Evolutionary conservation across 2,113 vertebrate species (phyloP), one percentile per base, ranked within the genome.

Genomic region (Labeo catla): DNA sequence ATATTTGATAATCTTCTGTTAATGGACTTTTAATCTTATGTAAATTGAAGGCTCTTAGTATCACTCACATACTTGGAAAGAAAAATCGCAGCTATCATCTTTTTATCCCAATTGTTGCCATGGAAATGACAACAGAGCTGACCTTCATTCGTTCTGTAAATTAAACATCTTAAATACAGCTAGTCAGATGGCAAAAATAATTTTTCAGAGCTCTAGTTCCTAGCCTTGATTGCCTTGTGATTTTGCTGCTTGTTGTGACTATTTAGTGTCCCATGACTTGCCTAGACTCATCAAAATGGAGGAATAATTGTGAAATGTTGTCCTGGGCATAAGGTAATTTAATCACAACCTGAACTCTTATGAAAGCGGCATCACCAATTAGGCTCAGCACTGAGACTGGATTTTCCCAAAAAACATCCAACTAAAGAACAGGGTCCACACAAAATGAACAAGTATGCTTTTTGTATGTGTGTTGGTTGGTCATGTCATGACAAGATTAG

Each of bases 21-120:
- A 91, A 92, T 89, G 88, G 84, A 89, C 49, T 91, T 83, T 76
- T 85, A 90, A 93, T 91, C 86, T 89, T 89, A 91, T 86, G 81
- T 84, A 50, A 92, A 89, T 87, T 84, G 88, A 88, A 85, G 79
- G 76, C 86, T 92, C 72, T 54, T 68, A 21, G 11, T 54, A 34
- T 77, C 47, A 52, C 49, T 77, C n/a, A 36, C 50, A 54, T 54
- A 36, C 50, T 76, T 49, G 45, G 11, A 23, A 39, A 52, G 39
- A 76, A 80, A n/a, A 65, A 28, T 76, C 19, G 9, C 10, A 28
- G 15, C 43, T 50, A 47, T 86, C 57, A 8, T 80, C 21, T n/a
- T 13, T 13, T 80, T 43, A 59, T 10, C 49, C 28, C 12, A 34
- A 23, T 12, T 13, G 66, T 85, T 81, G 21, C 81, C 74, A 86